Conservation (phyloP, 2,797 vertebrate genomes). For the Cryptoblepharus egeriae region DNA sequence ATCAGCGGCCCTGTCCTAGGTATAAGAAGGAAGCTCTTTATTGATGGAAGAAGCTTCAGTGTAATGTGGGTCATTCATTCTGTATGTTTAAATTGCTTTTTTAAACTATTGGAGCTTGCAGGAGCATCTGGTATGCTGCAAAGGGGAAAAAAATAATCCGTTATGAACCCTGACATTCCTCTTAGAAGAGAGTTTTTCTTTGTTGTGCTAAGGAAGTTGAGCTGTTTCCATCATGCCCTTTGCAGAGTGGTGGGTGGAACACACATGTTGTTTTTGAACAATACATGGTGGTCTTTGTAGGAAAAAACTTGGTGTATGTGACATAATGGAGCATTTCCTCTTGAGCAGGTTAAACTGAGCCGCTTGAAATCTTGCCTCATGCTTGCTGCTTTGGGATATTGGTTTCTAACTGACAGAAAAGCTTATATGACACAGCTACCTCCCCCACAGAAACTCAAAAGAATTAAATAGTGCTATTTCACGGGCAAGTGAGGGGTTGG, state of each 20-base stretch:
- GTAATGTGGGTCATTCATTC: not conserved
- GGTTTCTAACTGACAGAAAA: constrained; percentile 36
- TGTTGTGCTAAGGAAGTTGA: not conserved
- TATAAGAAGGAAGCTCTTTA: not conserved
- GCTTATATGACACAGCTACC: not conserved
- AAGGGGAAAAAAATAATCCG: not conserved
- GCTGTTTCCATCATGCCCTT: not conserved
- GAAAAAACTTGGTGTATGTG: not conserved
- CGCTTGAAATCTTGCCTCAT: not conserved
- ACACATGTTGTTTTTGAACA: not conserved
- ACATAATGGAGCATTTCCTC: constrained; percentile 23
- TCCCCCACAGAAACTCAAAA: not conserved
- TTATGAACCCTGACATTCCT: not conserved
- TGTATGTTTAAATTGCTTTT: not conserved
- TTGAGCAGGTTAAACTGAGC: not conserved
- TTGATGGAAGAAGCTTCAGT: not conserved
- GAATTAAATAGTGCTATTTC: not conserved
- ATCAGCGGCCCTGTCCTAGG: not conserved
- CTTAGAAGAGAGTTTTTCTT: not conserved
- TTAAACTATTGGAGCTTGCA: not conserved
- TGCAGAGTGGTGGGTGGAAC: not conserved
- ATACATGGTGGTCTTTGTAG: not conserved
- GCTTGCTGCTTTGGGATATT: constrained; percentile 1
- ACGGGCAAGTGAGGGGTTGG: not conserved
- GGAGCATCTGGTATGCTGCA: not conserved